A percentile compares a stretch with the other conserved stretches of the same genome.
Evolutionary conservation across 2,888 invertebrate species (phyloP).

Genomic region (Sesia bembeciformis): DNA sequence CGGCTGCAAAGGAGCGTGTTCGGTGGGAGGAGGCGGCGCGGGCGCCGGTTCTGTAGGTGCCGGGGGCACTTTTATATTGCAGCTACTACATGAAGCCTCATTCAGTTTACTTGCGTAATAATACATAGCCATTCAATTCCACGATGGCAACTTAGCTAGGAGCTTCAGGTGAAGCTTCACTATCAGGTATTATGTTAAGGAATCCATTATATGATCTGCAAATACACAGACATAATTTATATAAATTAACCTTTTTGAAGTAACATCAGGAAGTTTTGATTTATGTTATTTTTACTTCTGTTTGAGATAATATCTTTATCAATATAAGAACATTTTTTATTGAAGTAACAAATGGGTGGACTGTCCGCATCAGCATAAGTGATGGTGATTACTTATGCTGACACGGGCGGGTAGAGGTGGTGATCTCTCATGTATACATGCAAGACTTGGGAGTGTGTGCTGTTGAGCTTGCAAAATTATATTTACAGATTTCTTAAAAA

Average conservation of each 20-base stretch:
- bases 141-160: conserved; percentile 24
- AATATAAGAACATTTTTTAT: no score
- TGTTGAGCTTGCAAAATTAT: no score
- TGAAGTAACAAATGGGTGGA: no score
- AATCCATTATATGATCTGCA: conserved; percentile 38
- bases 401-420: no score
- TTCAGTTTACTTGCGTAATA: conserved; percentile 81
- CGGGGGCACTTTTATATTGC: conserved; percentile 60
- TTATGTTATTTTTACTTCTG: not conserved
- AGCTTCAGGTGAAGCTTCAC: conserved; percentile 26
- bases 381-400: no score
- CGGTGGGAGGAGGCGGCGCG: conserved; percentile 43
- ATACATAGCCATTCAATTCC: conserved; percentile 78
- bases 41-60: conserved; percentile 44
- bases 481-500: no score
- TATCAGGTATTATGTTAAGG: conserved; percentile 22
- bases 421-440: no score
- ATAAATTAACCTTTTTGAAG: not conserved
- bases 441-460: no score
- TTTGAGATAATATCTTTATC: no score
- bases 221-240: conserved; percentile 1
- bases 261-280: not conserved
- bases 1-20: conserved; percentile 48
- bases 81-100: conserved; percentile 77
- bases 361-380: no score